phyloP scores from a whole-genome alignment of 2,888 invertebrate species.

The Epirrhoe alternata region DNA sequence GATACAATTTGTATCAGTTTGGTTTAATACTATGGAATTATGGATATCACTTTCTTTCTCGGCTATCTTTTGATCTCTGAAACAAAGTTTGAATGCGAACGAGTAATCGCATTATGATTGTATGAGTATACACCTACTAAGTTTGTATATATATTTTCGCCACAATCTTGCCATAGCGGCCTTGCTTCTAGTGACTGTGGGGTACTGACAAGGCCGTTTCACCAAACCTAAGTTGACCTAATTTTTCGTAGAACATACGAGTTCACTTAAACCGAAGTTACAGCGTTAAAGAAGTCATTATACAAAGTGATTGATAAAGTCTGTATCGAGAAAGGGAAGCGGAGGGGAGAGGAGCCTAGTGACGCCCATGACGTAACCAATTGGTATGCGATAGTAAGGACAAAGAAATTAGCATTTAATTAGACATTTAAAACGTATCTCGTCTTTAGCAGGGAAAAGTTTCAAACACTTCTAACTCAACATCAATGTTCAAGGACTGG shows the following conservation, averaged over 20 bases:
- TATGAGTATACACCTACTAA: slow-evolving; percentile 4
- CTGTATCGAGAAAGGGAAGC: slow-evolving; percentile 48
- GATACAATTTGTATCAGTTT: slow-evolving; percentile 39
- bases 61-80: slow-evolving; percentile 23
- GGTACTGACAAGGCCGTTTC: slow-evolving; percentile 51
- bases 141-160: slow-evolving; percentile 34
- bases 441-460: slow-evolving; percentile 29
- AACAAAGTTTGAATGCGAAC: slow-evolving; percentile 29
- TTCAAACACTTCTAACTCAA: slow-evolving; percentile 19
- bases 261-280: slow-evolving; percentile 44
- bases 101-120: slow-evolving; percentile 8
- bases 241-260: slow-evolving; percentile 53
- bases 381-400: slow-evolving; percentile 72
- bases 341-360: slow-evolving; percentile 48
- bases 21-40: slow-evolving; percentile 37
- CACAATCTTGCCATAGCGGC: slow-evolving; percentile 39
- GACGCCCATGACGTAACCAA: slow-evolving; percentile 75
- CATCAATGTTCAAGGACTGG: slow-evolving; percentile 1
- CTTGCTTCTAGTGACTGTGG: slow-evolving; percentile 44
- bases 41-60: slow-evolving; percentile 34
- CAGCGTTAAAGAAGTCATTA: slow-evolving; percentile 45
- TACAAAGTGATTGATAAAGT: slow-evolving; percentile 69
- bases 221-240: slow-evolving; percentile 55
- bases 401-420: slow-evolving; percentile 64
- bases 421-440: slow-evolving; percentile 43